Evolutionary conservation across 2,113 vertebrate species (phyloP), one percentile per base, ranked within the genome.

Genomic region (Thermophis baileyi): DNA sequence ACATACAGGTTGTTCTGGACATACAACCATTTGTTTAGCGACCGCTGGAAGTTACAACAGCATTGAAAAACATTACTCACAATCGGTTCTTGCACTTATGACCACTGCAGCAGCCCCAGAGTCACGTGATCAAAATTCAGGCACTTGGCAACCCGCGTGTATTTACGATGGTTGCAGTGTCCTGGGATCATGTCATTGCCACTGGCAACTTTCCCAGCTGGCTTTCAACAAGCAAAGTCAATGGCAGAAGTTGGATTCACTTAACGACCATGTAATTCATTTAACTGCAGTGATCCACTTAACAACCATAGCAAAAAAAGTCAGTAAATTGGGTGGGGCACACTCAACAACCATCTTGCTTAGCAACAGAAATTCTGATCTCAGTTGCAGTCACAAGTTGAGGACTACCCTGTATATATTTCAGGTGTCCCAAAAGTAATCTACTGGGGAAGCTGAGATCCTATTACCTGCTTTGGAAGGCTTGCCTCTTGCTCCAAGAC

Each of bases 401-500:
- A 27, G 3, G 57, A 27, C 57, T 69, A 69, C 30, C 12, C 12
- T 69, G 49, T 24, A 30, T 24, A 18, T 1, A 24, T 1, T 18
- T 63, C 85, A 87, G 14, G 4, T 25, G 30, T n/a, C 40, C 47
- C 49, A 8, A 10, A 35, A 47, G 74, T 25, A 74, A 25, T 16
- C 47, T 4, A 6, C 11, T 40, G 9, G 55, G 63, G 3, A 51
- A 74, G 50, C 3, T 69, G 55, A 46, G 4, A 12, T 8, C 35
- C 20, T 5, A 22, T 91, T 86, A 86, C 90, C 93, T 89, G 90
- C 11, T 86, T 91, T 93, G 87, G 90, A 53, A 60, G 69, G n/a
- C 49, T 93, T 93, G 74, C 90, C 87, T 89, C 87, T 51, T 50
- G 69, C 54, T 46, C 87, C 74, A 54, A 89, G 69, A 3, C 69